Conservation (phyloP, 2,888 invertebrate genomes). For the Nomada fucata region DNA sequence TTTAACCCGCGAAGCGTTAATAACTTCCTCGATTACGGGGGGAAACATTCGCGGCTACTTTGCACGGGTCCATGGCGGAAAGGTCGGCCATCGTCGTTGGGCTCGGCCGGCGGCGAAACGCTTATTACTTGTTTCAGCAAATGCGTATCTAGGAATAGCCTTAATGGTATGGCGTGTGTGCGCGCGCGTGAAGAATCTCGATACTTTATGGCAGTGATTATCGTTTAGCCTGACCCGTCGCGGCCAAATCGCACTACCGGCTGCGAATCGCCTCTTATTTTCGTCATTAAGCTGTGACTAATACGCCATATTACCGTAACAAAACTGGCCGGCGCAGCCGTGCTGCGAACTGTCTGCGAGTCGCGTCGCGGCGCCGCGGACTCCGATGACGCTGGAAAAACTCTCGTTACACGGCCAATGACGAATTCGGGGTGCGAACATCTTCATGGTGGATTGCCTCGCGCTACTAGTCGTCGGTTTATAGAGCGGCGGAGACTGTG, state of each 20-base stretch:
- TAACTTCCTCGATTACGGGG: conserved; percentile 49
- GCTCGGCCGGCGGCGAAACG: conserved; percentile 28
- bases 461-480: background rate
- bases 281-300: conserved; percentile 72
- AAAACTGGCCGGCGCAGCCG: conserved; percentile 56
- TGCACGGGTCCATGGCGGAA: conserved; percentile 29
- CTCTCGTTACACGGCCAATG: conserved; percentile 54
- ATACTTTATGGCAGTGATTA: conserved; percentile 70
- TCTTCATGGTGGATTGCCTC: conserved; percentile 43
- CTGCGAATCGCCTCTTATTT: conserved; percentile 60
- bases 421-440: conserved; percentile 51
- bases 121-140: conserved; percentile 63
- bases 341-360: background rate
- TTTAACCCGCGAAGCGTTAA: conserved; percentile 35
- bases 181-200: conserved; percentile 71
- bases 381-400: conserved; percentile 38
- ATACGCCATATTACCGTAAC: conserved; percentile 67
- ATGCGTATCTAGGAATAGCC: conserved; percentile 65
- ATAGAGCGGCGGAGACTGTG: background rate
- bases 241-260: conserved; percentile 61
- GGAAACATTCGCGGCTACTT: conserved; percentile 44
- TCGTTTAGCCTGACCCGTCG: conserved; percentile 62
- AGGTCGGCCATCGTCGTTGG: conserved; percentile 42
- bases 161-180: conserved; percentile 60
- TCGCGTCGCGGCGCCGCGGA: background rate